These are phyloP conservation scores for Synergus gifuensis DNA, from an alignment of 2,888 invertebrate species.

Conservation along the genomic window DNA sequence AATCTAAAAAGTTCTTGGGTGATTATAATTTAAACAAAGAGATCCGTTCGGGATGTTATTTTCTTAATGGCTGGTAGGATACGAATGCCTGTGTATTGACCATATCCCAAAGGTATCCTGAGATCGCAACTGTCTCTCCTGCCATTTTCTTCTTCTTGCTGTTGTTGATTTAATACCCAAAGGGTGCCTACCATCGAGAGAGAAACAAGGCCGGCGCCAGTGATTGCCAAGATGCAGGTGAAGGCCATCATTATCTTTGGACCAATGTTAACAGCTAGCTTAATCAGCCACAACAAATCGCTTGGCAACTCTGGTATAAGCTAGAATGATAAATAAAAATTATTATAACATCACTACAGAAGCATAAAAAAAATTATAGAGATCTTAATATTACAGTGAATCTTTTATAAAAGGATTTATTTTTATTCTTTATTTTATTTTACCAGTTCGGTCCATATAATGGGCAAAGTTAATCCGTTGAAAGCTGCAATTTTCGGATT, in stretches of 20 bases:
- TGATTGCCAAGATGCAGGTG: conserved; percentile 66
- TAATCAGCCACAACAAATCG: conserved; percentile 61
- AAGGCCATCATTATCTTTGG: conserved; percentile 68
- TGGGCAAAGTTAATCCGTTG: conserved; percentile 83
- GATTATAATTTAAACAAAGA: conserved; percentile 64
- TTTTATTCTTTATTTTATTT: conserved; percentile 54
- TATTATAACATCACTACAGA: neutral
- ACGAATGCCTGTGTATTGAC: conserved; percentile 72
- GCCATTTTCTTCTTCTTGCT: conserved; percentile 57
- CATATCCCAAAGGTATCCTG: conserved; percentile 72
- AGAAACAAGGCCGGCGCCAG: conserved; percentile 64
- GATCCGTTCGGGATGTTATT: conserved; percentile 72
- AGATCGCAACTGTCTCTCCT: conserved; percentile 70
- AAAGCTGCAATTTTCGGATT: conserved; percentile 82
- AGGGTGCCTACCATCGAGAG: conserved; percentile 69
- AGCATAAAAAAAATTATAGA: neutral
- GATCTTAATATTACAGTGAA: too few relatives aligned
- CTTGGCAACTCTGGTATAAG: conserved; percentile 60
- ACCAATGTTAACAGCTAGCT: conserved; percentile 62
- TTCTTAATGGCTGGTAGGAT: conserved; percentile 74
- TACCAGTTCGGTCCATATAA: conserved; percentile 87
- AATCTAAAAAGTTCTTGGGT: conserved; percentile 17
- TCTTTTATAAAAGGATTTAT: too few relatives aligned
- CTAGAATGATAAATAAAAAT: conserved; percentile 57
- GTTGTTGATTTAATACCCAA: conserved; percentile 69